Conservation (phyloP, 2,888 invertebrate species). For the Machimus atricapillus region DNA sequence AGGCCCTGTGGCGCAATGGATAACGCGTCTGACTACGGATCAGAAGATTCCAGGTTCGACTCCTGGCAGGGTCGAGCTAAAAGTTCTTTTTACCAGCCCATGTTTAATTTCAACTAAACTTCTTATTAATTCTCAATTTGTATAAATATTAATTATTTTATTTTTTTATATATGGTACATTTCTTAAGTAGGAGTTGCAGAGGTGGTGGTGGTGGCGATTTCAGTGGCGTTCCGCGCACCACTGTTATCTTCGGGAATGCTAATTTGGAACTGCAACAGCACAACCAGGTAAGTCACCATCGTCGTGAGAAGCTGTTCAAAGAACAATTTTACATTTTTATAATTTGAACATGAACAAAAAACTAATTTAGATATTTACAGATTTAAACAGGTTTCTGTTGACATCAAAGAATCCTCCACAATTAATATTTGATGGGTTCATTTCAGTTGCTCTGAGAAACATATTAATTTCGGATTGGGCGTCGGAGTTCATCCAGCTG, state of each 20-base stretch:
- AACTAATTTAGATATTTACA: constrained; percentile 60
- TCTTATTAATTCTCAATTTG: not conserved
- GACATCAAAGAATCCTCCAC: constrained; percentile 77
- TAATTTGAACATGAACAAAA: not conserved
- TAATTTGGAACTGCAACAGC: constrained; percentile 77
- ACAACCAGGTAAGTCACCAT: constrained; percentile 81
- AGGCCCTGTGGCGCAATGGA: constrained; percentile 53
- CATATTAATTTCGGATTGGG: constrained; percentile 79
- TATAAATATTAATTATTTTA: not conserved
- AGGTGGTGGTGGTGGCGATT: not conserved
- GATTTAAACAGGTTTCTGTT: constrained; percentile 77
- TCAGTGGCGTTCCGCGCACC: not conserved
- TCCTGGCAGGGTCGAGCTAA: constrained; percentile 50
- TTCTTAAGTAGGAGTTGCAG: not conserved
- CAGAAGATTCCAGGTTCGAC: constrained; percentile 53
- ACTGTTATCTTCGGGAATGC: constrained; percentile 68
- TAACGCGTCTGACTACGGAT: constrained; percentile 53
- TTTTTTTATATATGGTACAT: not conserved
- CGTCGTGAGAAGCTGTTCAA: constrained; percentile 70
- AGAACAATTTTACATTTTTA: constrained; percentile 16
- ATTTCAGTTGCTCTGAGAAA: constrained; percentile 78
- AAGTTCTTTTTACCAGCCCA: too few relatives aligned
- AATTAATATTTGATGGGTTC: constrained; percentile 77
- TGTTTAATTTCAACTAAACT: too few relatives aligned
- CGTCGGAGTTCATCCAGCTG: constrained; percentile 79